Evolutionary conservation across 2,113 vertebrate genomes (phyloP), one percentile per base, ranked within the genome.

Genomic region (Ascaphus truei): DNA sequence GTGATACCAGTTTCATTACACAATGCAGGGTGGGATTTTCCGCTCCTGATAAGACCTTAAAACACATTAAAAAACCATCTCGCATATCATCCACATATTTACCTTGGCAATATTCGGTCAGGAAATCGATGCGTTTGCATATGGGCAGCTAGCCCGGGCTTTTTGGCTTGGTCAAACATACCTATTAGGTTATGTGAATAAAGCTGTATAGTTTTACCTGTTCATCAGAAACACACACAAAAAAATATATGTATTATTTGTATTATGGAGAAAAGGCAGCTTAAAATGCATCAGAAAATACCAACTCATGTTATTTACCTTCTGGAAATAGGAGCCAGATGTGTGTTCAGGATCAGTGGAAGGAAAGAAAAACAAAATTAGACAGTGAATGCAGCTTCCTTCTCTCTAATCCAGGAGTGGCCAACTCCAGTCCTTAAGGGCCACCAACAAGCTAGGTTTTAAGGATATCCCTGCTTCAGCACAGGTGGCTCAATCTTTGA

Each of bases 111-210:
- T 69, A 98, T 98, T 73, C 80, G 94, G 82, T 99, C 96, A 61
- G 97, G 97, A 80, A 99, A 98, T 51, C 96, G 90, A 45, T 99
- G 97, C 25, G 96, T 98, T 76, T 98, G 96, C 61, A 99, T 96
- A 62, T 99, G 97, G 77, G 95, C 92, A 5, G 95, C 96, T 64
- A 99, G 84, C 75, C 96, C 97, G 11, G 95, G 95, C 66, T 98
- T 98, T 84, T 89, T 96, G 77, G 97, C 93, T 91, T 98, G 97
- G 85, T 99, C 97, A 75, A 99, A 99, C 80, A 97, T 90, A 33
- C 95, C 97, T 71, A 96, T 96, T 73, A 99, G 90, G 77, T 98
- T 99, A 76, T 99, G 97, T 72, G 97, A 98, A 79, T 99, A 99
- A 56, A 99, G 92, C 74, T 99, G 97, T 86, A 98, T 96, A 10